phyloP scores from a whole-genome alignment of 2,888 invertebrate species.

The Geophilus truncorum region DNA sequence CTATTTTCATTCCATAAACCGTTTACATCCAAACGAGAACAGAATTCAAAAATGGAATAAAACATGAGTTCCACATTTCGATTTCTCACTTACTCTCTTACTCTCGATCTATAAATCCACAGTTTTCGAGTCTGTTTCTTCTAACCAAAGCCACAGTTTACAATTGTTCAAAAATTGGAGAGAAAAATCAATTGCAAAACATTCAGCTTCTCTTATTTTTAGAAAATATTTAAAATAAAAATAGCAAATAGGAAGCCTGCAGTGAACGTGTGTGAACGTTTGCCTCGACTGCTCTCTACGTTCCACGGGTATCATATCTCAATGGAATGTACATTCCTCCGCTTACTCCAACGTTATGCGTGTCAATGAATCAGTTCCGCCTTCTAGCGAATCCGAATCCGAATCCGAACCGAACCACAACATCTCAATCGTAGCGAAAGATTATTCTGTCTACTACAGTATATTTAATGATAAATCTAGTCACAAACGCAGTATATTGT shows the following conservation, averaged over 20 bases:
- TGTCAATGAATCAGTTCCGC: neutral
- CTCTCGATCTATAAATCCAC: neutral
- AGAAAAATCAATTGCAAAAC: neutral
- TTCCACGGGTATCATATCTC: conserved; percentile 1
- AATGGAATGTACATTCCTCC: neutral
- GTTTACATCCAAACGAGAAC: neutral
- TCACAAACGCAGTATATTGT: too few species aligned
- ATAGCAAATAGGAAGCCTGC: neutral
- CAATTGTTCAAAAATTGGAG: neutral
- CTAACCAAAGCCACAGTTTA: neutral
- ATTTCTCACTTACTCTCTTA: neutral
- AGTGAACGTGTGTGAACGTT: neutral
- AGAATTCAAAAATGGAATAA: neutral
- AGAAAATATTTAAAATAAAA: neutral
- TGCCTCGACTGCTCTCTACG: neutral
- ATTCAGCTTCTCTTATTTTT: too few species aligned
- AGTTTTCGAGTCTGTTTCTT: neutral
- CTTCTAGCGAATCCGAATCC: neutral
- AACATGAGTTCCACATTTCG: neutral
- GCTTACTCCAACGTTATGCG: neutral
- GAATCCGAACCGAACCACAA: too few species aligned
- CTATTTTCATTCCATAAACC: neutral
- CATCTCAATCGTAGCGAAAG: neutral
- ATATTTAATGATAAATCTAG: too few species aligned
- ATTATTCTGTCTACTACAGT: neutral